Conservation (phyloP, 2,113 vertebrate species). For the Eolophus roseicapilla region DNA sequence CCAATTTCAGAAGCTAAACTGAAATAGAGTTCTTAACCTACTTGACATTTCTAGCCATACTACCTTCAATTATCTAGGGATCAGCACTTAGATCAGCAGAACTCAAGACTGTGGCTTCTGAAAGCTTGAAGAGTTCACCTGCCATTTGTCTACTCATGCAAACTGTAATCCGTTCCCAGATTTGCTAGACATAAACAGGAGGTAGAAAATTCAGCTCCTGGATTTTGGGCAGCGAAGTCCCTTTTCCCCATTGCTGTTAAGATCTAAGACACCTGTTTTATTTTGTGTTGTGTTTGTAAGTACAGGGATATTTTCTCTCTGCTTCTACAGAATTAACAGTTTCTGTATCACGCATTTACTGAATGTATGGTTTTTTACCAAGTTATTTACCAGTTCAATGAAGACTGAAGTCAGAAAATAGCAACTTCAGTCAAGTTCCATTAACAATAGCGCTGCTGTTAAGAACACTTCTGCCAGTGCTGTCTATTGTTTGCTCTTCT, state of each 20-base stretch:
- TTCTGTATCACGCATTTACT: not conserved
- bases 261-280: not conserved
- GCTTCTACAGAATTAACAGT: not conserved
- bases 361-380: not conserved
- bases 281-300: not conserved
- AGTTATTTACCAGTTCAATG: not conserved
- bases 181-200: not conserved
- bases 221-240: not conserved
- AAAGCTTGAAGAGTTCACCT: not conserved
- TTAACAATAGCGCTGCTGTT: not conserved
- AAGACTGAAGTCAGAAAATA: not conserved
- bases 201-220: not conserved
- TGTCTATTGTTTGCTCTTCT: not conserved
- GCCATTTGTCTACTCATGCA: not conserved
- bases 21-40: not conserved
- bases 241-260: not conserved
- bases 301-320: not conserved
- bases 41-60: not conserved
- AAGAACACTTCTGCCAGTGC: not conserved
- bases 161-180: not conserved
- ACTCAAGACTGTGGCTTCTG: not conserved
- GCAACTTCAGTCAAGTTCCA: not conserved
- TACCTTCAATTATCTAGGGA: not conserved
- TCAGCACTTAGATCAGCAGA: not conserved
- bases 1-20: not conserved